phyloP scores from a whole-genome alignment of 2,888 invertebrate species.

The Hydroisotoma schaefferi region DNA sequence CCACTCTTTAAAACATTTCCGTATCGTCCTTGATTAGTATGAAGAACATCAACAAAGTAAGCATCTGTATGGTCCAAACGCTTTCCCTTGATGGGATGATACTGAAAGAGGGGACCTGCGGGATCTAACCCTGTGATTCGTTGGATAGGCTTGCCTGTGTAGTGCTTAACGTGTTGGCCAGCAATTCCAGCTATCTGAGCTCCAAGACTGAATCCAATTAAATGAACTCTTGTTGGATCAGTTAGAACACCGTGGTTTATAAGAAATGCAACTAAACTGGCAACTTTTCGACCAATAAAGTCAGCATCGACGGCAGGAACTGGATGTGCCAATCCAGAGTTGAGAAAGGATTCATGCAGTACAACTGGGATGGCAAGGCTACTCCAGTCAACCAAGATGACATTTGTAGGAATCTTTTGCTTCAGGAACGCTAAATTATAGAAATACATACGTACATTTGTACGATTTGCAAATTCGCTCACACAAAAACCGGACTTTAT shows the following conservation, averaged over 20 bases:
- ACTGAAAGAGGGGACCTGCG: conserved; percentile 37
- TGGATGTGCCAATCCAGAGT: conserved; percentile 23
- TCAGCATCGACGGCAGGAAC: conserved; percentile 33
- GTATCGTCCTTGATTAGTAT: conserved; percentile 36
- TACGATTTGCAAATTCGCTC: too few species aligned
- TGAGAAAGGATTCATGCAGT: conserved; percentile 21
- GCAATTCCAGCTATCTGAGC: conserved; percentile 37
- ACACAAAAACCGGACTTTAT: too few species aligned
- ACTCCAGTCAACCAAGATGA: conserved; percentile 40
- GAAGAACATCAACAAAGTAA: conserved; percentile 37
- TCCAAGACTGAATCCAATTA: conserved; percentile 36
- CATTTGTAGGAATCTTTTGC: conserved; percentile 30
- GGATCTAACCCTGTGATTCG: conserved; percentile 38
- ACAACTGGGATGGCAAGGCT: conserved; percentile 9
- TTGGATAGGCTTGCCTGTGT: conserved; percentile 37
- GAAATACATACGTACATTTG: too few species aligned
- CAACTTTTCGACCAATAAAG: conserved; percentile 28
- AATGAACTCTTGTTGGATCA: conserved; percentile 37
- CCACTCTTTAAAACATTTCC: conserved; percentile 26
- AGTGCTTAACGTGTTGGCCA: conserved; percentile 36
- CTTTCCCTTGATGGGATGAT: conserved; percentile 31
- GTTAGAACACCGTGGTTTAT: conserved; percentile 37
- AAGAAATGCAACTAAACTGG: conserved; percentile 23
- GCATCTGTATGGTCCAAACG: conserved; percentile 37
- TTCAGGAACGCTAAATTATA: conserved; percentile 36